phyloP scores from a whole-genome alignment of 1,140 invertebrate genomes.

The Cylas formicarius region DNA sequence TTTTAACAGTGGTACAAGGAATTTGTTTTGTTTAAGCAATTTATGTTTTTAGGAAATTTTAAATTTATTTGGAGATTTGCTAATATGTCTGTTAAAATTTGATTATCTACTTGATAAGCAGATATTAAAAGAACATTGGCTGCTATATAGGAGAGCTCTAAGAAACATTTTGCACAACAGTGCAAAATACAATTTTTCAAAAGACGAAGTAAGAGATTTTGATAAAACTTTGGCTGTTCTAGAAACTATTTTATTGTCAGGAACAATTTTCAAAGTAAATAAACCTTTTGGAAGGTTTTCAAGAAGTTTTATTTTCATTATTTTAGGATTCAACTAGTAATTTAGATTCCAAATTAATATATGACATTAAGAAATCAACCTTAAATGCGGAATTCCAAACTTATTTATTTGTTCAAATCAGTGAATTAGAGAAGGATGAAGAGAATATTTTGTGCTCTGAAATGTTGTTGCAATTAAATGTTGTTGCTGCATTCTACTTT shows the following conservation, averaged over 20 bases:
- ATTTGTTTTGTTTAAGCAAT: constrained; percentile 5
- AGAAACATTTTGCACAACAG: constrained; percentile 62
- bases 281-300: constrained; percentile 34
- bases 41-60: constrained; percentile 50
- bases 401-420: constrained; percentile 60
- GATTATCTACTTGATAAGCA: constrained; percentile 63
- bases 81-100: constrained; percentile 61
- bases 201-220: constrained; percentile 53
- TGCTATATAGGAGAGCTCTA: constrained; percentile 60
- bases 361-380: constrained; percentile 54
- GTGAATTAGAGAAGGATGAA: constrained; percentile 57
- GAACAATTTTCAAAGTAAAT: constrained; percentile 56
- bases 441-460: constrained; percentile 50
- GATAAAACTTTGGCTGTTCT: constrained; percentile 60
- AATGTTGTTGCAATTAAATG: constrained; percentile 64
- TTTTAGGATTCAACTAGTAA: constrained; percentile 52
- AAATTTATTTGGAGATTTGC: constrained; percentile 57
- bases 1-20: constrained; percentile 17
- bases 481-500: constrained; percentile 62
- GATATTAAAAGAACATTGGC: constrained; percentile 61
- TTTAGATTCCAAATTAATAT: constrained; percentile 52
- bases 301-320: constrained; percentile 18
- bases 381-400: constrained; percentile 65
- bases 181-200: constrained; percentile 51
- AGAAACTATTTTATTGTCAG: constrained; percentile 54